Evolutionary conservation across 37 sponge, comb jelly and placozoan genomes (phyloP).

Genomic region (Aplysina aerophoba): DNA sequence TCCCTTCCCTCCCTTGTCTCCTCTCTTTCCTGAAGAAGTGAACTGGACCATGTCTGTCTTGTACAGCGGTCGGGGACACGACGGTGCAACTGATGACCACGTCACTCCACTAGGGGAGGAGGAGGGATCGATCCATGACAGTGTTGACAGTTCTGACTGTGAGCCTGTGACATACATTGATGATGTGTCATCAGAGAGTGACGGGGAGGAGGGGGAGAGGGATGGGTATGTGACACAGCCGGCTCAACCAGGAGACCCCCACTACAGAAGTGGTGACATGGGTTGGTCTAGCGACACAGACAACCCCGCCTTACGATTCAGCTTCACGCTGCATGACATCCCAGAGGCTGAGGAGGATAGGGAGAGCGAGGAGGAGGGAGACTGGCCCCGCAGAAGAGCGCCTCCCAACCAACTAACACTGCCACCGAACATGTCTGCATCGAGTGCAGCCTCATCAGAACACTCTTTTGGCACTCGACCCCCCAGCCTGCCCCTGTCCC

Average conservation of each 20-base stretch:
- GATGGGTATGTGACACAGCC: no score
- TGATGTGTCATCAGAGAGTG: neutral
- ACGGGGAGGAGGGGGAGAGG: neutral
- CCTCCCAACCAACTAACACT: neutral
- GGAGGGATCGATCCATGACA: no score
- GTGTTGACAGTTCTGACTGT: no score
- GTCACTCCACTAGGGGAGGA: neutral
- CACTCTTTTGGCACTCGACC: neutral
- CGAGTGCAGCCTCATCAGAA: neutral
- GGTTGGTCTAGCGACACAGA: no score
- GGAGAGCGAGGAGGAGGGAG: neutral
- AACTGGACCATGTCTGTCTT: neutral
- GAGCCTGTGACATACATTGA: conserved; percentile 21
- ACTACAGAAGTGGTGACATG: no score
- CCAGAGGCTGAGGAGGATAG: conserved; percentile 7
- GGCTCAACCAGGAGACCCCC: no score
- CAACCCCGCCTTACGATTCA: neutral
- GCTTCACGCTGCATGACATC: conserved; percentile 10
- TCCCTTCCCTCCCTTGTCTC: no score
- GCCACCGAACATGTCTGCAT: neutral
- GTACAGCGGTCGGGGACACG: neutral
- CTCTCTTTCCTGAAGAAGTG: neutral
- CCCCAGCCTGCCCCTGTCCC: conserved; percentile 27
- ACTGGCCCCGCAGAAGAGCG: neutral
- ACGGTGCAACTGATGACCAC: neutral